These are phyloP conservation scores for Nomada fucata DNA, from an alignment of 2,888 invertebrate species.

Conservation along the genomic window DNA sequence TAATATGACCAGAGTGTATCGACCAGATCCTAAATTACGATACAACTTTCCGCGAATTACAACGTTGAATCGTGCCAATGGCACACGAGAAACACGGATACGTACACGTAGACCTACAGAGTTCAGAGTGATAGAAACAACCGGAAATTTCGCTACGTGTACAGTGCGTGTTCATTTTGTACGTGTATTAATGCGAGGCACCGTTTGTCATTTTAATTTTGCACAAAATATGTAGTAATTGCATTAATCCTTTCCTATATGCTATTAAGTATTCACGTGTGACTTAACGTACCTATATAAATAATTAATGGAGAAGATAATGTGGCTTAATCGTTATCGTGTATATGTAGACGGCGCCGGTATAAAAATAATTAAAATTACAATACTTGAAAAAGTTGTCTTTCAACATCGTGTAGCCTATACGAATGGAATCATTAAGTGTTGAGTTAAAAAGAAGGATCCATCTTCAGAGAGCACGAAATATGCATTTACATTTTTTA, in stretches of 20 bases:
- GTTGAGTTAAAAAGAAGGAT: background rate
- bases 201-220: background rate
- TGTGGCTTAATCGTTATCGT: conserved; percentile 16
- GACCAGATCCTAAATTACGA: background rate
- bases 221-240: background rate
- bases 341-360: conserved; percentile 33
- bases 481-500: background rate
- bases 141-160: background rate
- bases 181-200: conserved; percentile 15
- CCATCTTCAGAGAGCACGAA: background rate
- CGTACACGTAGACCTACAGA: conserved; percentile 11
- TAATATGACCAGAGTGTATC: background rate
- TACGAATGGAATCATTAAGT: conserved; percentile 34
- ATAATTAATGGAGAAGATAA: conserved; percentile 30
- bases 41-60: background rate
- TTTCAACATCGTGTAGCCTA: conserved; percentile 14
- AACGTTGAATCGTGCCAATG: conserved; percentile 1
- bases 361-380: conserved; percentile 73
- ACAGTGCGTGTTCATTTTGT: conserved; percentile 11
- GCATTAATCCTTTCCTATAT: background rate
- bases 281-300: conserved; percentile 39
- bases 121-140: background rate
- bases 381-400: conserved; percentile 37
- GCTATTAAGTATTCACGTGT: conserved; percentile 42
- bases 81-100: background rate